Evolutionary conservation across 2,113 vertebrate species (phyloP), one percentile per base, ranked within the genome.

Genomic region (Hemibagrus wyckioides): DNA sequence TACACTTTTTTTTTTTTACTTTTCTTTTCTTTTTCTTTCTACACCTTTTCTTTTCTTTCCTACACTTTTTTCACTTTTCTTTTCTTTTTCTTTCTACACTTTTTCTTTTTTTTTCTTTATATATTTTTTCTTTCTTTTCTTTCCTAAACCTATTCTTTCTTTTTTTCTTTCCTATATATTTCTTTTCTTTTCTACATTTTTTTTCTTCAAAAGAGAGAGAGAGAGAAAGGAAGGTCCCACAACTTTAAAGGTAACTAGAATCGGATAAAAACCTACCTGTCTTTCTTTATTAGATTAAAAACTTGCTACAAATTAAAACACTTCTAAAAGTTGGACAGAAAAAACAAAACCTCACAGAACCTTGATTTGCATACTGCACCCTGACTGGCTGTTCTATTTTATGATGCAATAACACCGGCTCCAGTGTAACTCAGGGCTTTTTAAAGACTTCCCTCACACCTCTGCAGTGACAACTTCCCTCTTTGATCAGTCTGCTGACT

Each of bases 401-500:
- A 80, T 80, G 79, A 80, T 80, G 79, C 79, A 80, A 80, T 57
- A 80, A 52, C 33, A 30, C 30, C 33, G 21, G 57, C 25, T 56
- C 10, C 21, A 14, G 14, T 23, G 30, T 80, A 80, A 80, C 33
- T 25, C 54, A 13, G 23, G 30, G 19, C 23, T 39, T 57, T 59
- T 15, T 21, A 15, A 80, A 59, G 52, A 80, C 36, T 59, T 80
- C 39, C 79, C 23, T 19, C 0, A 52, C 75, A 79, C 17, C 8
- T 10, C 44, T 30, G 75, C 75, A 1, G 41, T 76, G 44, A 77
- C 44, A 52, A 30, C 54, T 39, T 15, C 19, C 3, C 30, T 23
- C 54, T 57, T 80, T 80, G 39, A 80, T 80, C 79, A 25, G 21
- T 21, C 33, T 57, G 79, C 54, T 80, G 79, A 80, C 79, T 80